Evolutionary conservation across 92 coral and sea anemone species (phyloP).

Genomic region (Actinostola sp.): DNA sequence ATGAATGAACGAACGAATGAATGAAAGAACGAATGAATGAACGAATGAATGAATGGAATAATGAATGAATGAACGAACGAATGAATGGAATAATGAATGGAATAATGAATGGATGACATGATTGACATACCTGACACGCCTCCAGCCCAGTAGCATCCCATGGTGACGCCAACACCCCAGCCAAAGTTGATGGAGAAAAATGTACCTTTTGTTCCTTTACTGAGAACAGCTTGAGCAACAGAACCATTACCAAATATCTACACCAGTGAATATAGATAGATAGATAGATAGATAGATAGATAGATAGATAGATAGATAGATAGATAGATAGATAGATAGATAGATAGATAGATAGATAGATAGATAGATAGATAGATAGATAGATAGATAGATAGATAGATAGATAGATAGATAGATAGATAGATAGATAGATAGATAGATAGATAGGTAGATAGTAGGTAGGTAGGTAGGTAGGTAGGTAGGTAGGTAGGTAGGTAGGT

Average conservation of each 20-base stretch:
- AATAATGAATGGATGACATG: neutral
- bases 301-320: too few relatives aligned
- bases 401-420: too few relatives aligned
- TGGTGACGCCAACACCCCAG: slow-evolving; percentile 85
- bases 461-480: too few relatives aligned
- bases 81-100: neutral
- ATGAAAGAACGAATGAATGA: neutral
- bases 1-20: neutral
- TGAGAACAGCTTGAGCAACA: slow-evolving; percentile 81
- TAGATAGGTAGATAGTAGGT: too few relatives aligned
- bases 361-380: too few relatives aligned
- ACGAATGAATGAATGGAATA: neutral
- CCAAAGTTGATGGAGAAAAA: slow-evolving; percentile 89
- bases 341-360: too few relatives aligned
- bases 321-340: too few relatives aligned
- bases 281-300: neutral
- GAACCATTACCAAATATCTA: slow-evolving; percentile 86
- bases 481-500: too few relatives aligned
- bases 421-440: too few relatives aligned
- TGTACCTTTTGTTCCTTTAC: slow-evolving; percentile 62
- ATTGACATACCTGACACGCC: slow-evolving; percentile 90
- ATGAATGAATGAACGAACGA: neutral
- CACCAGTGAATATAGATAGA: neutral
- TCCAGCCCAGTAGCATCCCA: slow-evolving; percentile 93
- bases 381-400: too few relatives aligned